Base-by-base conservation (phyloP, 1,140 invertebrate species). In the Brachionus sp. region DNA sequence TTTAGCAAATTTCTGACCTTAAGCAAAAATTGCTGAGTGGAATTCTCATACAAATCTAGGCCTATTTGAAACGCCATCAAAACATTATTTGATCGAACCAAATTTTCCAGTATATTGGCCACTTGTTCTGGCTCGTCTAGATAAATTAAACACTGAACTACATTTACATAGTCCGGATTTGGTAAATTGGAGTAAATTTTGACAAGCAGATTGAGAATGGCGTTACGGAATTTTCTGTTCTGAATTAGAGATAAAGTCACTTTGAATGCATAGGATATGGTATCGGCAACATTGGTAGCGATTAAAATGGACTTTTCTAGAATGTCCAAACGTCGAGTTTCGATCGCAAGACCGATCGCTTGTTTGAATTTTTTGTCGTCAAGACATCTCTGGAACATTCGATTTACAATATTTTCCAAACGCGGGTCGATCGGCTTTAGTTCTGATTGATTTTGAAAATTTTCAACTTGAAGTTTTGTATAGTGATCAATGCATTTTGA, bases 21-120 rank as follows among this genome's bases (percentile, higher is more conserved):
- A 39, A 42, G 19, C 16, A 84, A 77, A 46, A 98, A 98, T 87
- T 98, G 95, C 90, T 99, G 98, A 0, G 96, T 98, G 0, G 97
- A 97, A 84, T 95, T 98, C 89, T 99, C 97, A 87, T 99, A 99
- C 84, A 99, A 91, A 91, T 99, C 97, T 91, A 99, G 99, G 0
- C 93, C 96, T 86, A 99, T 98, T 91, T 99, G 97, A 90, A 97
- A 98, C 0, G 95, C 96, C 95, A 98, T 98, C 5, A 98, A 86
- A 39, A 93, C 93, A 85, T 94, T 92, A 16, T 92, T 91, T 3
- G 92, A 93, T 88, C 93, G 92, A 57, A 93, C 93, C 0, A 98
- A 90, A 89, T 93, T 94, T 85, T 97, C 95, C 0, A 98, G 89
- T 84, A 98, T 93, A 87, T 95, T 93, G 10, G 95, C 95, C 9